phyloP scores from a whole-genome alignment of 2,797 vertebrate species.

The Acanthiza pusilla region DNA sequence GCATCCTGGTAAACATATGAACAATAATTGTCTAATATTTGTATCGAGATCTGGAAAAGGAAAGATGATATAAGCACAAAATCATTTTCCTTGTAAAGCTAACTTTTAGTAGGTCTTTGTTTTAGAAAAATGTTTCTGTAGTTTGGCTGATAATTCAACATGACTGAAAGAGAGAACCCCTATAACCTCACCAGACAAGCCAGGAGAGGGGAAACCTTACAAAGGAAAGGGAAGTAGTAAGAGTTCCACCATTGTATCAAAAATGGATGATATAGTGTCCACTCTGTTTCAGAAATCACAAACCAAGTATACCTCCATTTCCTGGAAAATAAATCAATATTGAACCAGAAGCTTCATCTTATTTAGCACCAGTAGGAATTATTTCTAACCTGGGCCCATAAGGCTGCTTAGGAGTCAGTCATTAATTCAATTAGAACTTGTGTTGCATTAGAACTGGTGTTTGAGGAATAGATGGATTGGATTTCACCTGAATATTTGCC shows the following conservation, averaged over 20 bases:
- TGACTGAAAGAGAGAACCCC: not conserved
- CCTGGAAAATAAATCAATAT: not conserved
- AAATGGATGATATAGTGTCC: not conserved
- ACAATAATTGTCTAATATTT: not conserved
- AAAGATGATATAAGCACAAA: not conserved
- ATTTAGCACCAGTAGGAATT: not conserved
- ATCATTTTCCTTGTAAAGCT: not conserved
- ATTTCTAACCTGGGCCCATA: not conserved
- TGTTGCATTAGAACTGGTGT: not conserved
- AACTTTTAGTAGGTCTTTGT: not conserved
- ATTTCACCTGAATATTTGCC: not conserved
- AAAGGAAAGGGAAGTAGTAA: not conserved
- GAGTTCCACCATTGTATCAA: not conserved
- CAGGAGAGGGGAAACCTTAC: not conserved
- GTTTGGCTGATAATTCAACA: not conserved
- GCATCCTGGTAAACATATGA: not conserved
- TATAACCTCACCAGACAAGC: not conserved
- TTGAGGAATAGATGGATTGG: not conserved
- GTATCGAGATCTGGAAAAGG: not conserved
- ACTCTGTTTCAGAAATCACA: not conserved
- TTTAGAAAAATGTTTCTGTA: not conserved
- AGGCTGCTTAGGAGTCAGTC: not conserved
- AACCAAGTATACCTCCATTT: not conserved
- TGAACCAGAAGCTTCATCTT: not conserved
- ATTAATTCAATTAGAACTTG: not conserved